Conservation (phyloP, 2,797 vertebrate species). For the Hydrophis major region DNA sequence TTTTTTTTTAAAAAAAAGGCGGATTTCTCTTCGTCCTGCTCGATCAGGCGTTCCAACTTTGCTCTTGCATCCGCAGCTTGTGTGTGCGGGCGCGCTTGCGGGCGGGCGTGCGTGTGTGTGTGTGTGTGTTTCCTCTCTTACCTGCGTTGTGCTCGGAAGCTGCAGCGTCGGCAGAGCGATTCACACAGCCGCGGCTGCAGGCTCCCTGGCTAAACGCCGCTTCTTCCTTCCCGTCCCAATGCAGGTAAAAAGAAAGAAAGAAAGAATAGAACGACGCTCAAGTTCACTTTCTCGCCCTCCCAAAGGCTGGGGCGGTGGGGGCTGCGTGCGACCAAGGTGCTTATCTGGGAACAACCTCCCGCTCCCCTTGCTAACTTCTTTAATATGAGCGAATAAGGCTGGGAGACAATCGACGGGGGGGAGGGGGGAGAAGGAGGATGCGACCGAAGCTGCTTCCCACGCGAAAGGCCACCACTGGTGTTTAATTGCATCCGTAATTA, state of each 20-base stretch:
- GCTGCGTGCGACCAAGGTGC: conserved; percentile 53
- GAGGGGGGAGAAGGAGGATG: conserved; percentile 14
- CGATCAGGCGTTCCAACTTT: conserved; percentile 69
- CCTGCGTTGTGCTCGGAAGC: conserved; percentile 86
- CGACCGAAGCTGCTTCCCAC: conserved; percentile 55
- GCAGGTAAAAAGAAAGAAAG: conserved; percentile 70
- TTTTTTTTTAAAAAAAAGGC: too few species aligned
- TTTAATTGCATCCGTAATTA: conserved; percentile 70
- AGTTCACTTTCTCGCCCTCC: conserved; percentile 74
- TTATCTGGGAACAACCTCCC: conserved; percentile 29
- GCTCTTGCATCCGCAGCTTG: conserved; percentile 75
- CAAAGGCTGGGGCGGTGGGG: conserved; percentile 71
- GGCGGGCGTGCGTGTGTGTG: conserved; percentile 48
- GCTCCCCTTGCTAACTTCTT: neutral
- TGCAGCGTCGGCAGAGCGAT: conserved; percentile 89
- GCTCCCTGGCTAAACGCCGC: conserved; percentile 53
- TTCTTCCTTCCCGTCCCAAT: conserved; percentile 69
- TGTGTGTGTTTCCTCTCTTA: conserved; percentile 83
- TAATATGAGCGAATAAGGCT: conserved; percentile 4
- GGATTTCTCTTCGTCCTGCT: neutral
- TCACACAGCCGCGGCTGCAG: conserved; percentile 94
- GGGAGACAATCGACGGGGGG: neutral
- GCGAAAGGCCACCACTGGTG: conserved; percentile 70
- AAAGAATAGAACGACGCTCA: conserved; percentile 69
- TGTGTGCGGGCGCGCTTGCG: conserved; percentile 17